Conservation (phyloP, 2,888 invertebrate genomes). For the Acleris holmiana region DNA sequence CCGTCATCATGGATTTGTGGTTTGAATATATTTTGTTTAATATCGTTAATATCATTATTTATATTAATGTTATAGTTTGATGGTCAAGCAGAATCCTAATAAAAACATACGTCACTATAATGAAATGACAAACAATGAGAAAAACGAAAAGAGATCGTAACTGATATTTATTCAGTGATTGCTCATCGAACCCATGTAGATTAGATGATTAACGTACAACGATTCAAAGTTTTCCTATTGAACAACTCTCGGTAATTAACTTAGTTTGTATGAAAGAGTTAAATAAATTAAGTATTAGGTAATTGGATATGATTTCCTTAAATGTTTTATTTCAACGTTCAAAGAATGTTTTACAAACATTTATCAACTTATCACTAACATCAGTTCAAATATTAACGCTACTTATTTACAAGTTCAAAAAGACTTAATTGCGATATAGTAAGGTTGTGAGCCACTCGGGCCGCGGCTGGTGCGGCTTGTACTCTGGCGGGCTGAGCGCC, state of each 20-base stretch:
- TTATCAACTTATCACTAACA: conserved; percentile 36
- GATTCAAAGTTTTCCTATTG: too few species aligned
- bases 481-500: conserved; percentile 72
- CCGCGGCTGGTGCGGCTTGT: conserved; percentile 69
- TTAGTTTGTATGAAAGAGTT: neutral
- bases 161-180: too few species aligned
- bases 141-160: too few species aligned
- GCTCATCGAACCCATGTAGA: too few species aligned
- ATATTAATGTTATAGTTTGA: too few species aligned
- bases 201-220: too few species aligned
- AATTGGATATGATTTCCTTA: conserved; percentile 24
- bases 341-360: conserved; percentile 55
- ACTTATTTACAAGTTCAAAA: conserved; percentile 57
- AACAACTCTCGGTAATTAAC: fast-evolving
- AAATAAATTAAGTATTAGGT: neutral
- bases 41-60: too few species aligned
- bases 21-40: too few species aligned
- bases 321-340: conserved; percentile 76
- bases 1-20: too few species aligned
- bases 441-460: conserved; percentile 77
- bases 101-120: too few species aligned
- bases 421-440: conserved; percentile 72
- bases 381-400: conserved; percentile 66
- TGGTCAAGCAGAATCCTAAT: too few species aligned
- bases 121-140: too few species aligned